phyloP scores from a whole-genome alignment of 2,888 invertebrate species.

The Machimus rusticus region DNA sequence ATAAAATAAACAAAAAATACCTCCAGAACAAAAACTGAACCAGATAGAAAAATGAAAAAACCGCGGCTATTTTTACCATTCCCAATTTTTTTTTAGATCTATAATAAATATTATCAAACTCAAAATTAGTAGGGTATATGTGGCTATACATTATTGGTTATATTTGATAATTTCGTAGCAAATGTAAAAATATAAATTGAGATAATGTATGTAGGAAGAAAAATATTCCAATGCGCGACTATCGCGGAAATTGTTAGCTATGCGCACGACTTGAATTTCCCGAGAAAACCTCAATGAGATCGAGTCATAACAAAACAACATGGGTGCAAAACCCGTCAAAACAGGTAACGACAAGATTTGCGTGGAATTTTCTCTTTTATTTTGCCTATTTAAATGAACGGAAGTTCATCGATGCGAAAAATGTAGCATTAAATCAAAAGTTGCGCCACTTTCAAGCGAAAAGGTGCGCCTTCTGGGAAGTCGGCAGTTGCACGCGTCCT shows the following conservation, averaged over 20 bases:
- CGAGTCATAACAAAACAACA: not conserved
- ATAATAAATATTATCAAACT: too few species aligned
- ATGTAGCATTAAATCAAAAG: constrained; percentile 1
- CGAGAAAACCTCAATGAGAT: constrained; percentile 6
- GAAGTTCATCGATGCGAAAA: constrained; percentile 10
- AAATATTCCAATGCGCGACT: not conserved
- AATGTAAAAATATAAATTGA: too few species aligned
- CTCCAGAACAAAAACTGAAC: too few species aligned
- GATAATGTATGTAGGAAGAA: not conserved
- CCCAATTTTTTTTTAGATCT: too few species aligned
- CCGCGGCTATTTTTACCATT: too few species aligned
- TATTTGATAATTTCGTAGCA: too few species aligned
- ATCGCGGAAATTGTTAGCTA: not conserved
- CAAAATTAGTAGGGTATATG: too few species aligned
- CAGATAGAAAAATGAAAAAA: too few species aligned
- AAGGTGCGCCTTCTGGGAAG: not conserved
- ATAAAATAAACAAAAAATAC: too few species aligned
- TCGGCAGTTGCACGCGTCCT: not conserved
- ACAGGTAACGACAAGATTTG: not conserved
- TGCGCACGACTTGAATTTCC: not conserved
- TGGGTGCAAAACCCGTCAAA: not conserved
- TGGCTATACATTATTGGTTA: too few species aligned
- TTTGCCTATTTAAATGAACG: constrained; percentile 17
- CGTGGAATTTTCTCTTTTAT: not conserved
- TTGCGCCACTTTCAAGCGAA: not conserved